Evolutionary conservation across 2,113 vertebrate species (phyloP), one percentile per base, ranked within the genome.

Genomic region (Australoheros scitulus): DNA sequence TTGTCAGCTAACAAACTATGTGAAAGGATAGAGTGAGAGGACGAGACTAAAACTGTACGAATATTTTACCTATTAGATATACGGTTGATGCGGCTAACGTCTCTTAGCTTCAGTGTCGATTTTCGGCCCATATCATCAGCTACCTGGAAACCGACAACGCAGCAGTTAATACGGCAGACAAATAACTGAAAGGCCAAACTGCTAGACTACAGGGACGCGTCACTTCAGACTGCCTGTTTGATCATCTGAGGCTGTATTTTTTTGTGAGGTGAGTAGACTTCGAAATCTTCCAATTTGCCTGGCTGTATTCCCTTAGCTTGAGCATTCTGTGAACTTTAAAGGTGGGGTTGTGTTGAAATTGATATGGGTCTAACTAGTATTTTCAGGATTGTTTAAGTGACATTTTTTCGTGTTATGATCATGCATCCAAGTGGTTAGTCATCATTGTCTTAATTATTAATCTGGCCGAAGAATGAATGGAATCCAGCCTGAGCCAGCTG

Each of bases 151-250:
- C 58, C 83, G 86, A 86, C 89, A 88, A 88, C 87, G 89, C 77
- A 88, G 84, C 88, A 85, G 83, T 64, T 60, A 86, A 43, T 76
- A 81, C 77, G 82, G 41, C 77, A 68, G 34, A 79, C 55, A 87
- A 76, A 91, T 63, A 89, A 68, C 17, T 90, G 75, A 88, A 85
- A 92, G 87, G 90, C 90, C 92, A 89, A 92, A 92, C 86, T 90
- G 65, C 79, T 68, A 74, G 64, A 85, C 88, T 77, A 83, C 64
- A 85, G 58, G 36, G 85, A 92, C 81, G 56, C 86, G 77, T 87
- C 72, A 88, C 17, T 86, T 34, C 52, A 52, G 50, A 29, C 61
- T 74, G 10, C 85, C 59, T 77, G 26, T 14, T 60, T 58, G 20
- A 26, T 58, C 41, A 61, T 75, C 29, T 2, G 18, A 68, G 22